phyloP scores from a whole-genome alignment of 2,888 invertebrate genomes.

The Heliconius ismenius region DNA sequence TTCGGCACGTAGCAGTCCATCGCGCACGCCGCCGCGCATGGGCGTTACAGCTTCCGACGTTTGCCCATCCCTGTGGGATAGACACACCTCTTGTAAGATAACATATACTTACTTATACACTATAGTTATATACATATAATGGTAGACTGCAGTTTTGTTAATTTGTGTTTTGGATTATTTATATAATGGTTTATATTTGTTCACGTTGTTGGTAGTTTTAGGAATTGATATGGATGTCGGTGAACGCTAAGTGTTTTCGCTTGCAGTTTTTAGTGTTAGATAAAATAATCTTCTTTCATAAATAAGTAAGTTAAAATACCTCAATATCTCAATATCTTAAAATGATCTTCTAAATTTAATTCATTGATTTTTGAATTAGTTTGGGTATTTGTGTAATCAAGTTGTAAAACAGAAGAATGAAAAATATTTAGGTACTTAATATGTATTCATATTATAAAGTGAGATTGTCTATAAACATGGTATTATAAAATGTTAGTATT shows the following conservation, averaged over 20 bases:
- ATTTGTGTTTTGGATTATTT: not conserved
- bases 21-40: conserved; percentile 69
- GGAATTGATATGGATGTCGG: not conserved
- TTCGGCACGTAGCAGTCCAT: conserved; percentile 86
- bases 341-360: not conserved
- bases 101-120: conserved; percentile 27
- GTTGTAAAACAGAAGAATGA: too few species aligned
- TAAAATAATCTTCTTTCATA: not conserved
- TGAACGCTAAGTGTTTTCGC: not conserved
- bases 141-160: conserved; percentile 3
- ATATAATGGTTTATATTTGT: not conserved
- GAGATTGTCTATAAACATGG: not conserved
- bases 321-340: too few species aligned
- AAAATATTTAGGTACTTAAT: not conserved
- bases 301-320: not conserved
- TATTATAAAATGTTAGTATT: not conserved
- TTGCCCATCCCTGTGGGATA: conserved; percentile 65
- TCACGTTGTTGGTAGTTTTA: not conserved
- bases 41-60: conserved; percentile 65
- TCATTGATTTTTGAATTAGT: not conserved
- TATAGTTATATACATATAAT: conserved; percentile 5
- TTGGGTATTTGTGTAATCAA: not conserved
- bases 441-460: not conserved
- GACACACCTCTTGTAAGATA: conserved; percentile 36
- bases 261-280: not conserved